A percentile compares a stretch with the other conserved stretches of the same genome.
phyloP scores from a whole-genome alignment of 2,113 vertebrate genomes.

The Oreocharis arfaki region DNA sequence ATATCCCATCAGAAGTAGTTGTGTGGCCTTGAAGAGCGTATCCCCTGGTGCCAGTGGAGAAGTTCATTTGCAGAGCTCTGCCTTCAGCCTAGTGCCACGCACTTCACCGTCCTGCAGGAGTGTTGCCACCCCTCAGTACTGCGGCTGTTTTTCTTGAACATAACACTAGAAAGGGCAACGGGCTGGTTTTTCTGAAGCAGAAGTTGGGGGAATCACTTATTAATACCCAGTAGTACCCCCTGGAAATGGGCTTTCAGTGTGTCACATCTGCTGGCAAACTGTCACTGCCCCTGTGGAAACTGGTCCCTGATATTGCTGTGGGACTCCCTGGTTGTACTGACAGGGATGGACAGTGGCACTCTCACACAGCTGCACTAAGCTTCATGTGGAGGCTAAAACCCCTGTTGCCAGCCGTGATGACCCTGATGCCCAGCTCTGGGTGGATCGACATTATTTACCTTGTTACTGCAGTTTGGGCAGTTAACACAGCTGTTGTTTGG shows the following conservation, averaged over 20 bases:
- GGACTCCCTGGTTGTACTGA: not conserved
- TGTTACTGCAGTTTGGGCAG: not conserved
- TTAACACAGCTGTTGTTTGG: not conserved
- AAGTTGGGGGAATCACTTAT: not conserved
- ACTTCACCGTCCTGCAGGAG: rapidly evolving
- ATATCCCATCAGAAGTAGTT: not conserved
- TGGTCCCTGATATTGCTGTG: not conserved
- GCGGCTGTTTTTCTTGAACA: not conserved
- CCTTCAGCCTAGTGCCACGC: not conserved
- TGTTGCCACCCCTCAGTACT: not conserved
- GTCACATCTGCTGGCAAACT: not conserved
- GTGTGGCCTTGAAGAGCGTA: not conserved
- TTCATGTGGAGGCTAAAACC: not conserved
- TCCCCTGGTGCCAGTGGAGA: rapidly evolving
- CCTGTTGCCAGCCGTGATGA: not conserved
- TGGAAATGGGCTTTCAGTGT: not conserved
- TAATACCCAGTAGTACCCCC: not conserved
- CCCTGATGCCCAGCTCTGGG: not conserved
- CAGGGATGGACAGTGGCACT: not conserved
- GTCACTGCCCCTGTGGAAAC: not conserved
- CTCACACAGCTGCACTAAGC: not conserved
- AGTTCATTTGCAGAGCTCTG: not conserved
- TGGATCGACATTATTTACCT: not conserved
- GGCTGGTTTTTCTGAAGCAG: not conserved
- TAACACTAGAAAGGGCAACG: rapidly evolving